Percentiles rank a stretch among this genome's conserved stretches.
These are phyloP conservation scores for Dolichotis patagonum DNA, from an alignment of 2,113 vertebrate species.

Conservation along the genomic window DNA sequence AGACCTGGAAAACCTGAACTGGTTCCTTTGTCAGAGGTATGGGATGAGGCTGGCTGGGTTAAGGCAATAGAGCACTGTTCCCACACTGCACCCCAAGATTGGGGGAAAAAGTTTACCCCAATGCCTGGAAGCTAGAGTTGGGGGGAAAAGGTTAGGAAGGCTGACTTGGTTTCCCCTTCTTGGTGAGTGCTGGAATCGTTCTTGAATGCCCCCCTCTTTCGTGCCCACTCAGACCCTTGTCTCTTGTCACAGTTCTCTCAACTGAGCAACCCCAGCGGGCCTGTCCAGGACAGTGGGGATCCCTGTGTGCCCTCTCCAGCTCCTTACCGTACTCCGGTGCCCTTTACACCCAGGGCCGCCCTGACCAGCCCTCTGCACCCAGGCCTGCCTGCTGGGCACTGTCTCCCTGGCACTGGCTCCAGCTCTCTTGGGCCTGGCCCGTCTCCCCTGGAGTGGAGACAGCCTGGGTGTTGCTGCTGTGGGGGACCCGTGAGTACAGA, in stretches of 20 bases:
- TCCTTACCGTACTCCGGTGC: too few relatives aligned
- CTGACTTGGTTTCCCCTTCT: neutral
- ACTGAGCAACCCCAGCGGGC: neutral
- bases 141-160: neutral
- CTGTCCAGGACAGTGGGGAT: neutral
- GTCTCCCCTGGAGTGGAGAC: neutral
- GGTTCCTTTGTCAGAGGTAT: neutral
- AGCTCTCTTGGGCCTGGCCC: neutral
- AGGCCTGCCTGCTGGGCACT: neutral
- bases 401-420: too few relatives aligned
- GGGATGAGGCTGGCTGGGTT: neutral
- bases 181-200: neutral
- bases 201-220: neutral
- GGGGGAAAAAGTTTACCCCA: neutral
- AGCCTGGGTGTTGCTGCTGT: neutral
- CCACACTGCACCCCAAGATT: neutral
- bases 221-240: neutral
- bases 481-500: too few relatives aligned
- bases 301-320: too few relatives aligned
- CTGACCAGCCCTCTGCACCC: neutral
- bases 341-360: too few relatives aligned
- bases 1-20: neutral
- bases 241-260: neutral
- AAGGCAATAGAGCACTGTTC: neutral
- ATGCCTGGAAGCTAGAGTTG: neutral